Evolutionary conservation across 2,888 invertebrate genomes (phyloP), one percentile per base, ranked within the genome.

Genomic region (Palloptera scutellata): DNA sequence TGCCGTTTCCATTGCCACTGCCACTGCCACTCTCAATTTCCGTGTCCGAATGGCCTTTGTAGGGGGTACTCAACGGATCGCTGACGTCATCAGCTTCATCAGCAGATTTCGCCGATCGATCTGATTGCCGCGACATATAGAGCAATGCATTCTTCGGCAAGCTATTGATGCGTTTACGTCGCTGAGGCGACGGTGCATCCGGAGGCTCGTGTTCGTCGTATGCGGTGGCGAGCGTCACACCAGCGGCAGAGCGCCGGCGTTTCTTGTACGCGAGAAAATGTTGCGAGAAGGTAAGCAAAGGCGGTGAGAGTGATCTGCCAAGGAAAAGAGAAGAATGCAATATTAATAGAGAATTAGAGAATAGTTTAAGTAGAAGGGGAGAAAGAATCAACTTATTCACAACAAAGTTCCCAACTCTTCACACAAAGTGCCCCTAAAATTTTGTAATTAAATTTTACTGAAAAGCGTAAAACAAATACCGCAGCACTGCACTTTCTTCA

Each of bases 111-210:
- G 59, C 51, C 2, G 64, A 9, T 17, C 66, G 53, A 42, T 66
- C 69, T 69, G 78, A 42, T 70, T 77, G 43, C 64, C 71, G 68
- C 30, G 71, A 74, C 13, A 78, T 74, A 17, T 66, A 70, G 8
- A 72, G 45, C 15, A 76, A 48, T 11, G 76, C 77, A 67, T 82
- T 82, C 67, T 81, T 81, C 13, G 85, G 84, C 64, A 84, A 73
- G 62, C 85, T 85, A 52, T 82, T 79, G 69, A 77, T 81, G 1
- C 84, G 80, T 41, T 77, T 80, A 19, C 81, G 77, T 9, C 72
- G 71, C 8, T 74, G 69, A 1, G 77, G 67, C 13, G 77, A 67
- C 5, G 77, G 75, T 1, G 78, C 76, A 11, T 75, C 76, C 9
- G 70, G 66, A 40, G 67, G 41, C 48, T 67, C 63, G 1, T 43